Base-by-base conservation (phyloP, 1,140 invertebrate species). In the Cyclargus thomasi region DNA sequence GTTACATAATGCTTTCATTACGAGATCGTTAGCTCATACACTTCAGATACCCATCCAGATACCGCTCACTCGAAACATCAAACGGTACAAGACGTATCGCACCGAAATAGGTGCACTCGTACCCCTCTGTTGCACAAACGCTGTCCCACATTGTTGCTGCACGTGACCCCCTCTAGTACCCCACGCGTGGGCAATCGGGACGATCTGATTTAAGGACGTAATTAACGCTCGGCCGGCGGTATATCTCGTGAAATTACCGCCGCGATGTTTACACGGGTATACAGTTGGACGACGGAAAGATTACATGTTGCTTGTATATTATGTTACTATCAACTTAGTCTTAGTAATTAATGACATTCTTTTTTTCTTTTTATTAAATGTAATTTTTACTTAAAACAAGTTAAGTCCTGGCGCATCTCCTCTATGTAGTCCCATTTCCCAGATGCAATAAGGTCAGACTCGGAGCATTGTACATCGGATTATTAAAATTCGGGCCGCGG, bases 121-220 rank as follows among this genome's bases (percentile, higher is more conserved):
- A 2, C 47, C 47, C 14, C 14, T 16, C 5, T 17, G 7, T 8
- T 4, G 53, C 18, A 11, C 53, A 17, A 20, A 17, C 53, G 16
- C n/a, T 20, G 53, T 20, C 2, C n/a, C 17, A 18, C n/a, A 8
- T 2, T 20, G n/a, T 1, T 20, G 53, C 53, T 18, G 53, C 53
- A 55, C 53, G 16, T 8, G n/a, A 10, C 4, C 6, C 16, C n/a
- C 53, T 17, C 5, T 55, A 3, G 53, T n/a, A 8, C 53, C n/a
- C n/a, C n/a, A n/a, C 4, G 53, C n/a, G 16, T 17, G 16, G n/a
- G 6, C 53, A 20, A 55, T 55, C 53, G 5, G 2, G 18, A n/a
- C 11, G n/a, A 55, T 20, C 53, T 55, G 53, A 55, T 55, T 55
- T 55, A 55, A 55, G n/a, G 7, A 18, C 53, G 53, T 55, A 55